Evolutionary conservation across 2,797 vertebrate genomes (phyloP).

Genomic region (Neosilurus hyrtlii): DNA sequence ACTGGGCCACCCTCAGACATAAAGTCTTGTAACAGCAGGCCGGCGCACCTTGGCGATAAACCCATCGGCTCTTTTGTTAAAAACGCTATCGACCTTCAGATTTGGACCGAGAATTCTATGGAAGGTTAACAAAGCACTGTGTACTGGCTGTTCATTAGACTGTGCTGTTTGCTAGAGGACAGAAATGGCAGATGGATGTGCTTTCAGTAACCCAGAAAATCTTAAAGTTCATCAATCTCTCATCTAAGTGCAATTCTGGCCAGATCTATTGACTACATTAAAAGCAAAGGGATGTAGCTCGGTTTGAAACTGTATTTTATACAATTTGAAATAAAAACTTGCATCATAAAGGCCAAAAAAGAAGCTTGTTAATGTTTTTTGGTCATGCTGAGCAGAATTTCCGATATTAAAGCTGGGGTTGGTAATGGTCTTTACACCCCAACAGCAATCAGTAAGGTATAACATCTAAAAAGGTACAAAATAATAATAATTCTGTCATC

Average conservation of each 20-base stretch:
- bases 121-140: constrained; percentile 29
- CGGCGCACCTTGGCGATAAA: constrained; percentile 62
- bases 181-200: not conserved
- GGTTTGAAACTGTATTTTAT: too few species aligned
- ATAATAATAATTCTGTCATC: too few species aligned
- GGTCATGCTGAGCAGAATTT: not conserved
- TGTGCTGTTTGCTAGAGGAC: constrained; percentile 1
- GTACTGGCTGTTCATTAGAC: not conserved
- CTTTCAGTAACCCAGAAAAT: constrained; percentile 1
- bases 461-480: too few species aligned
- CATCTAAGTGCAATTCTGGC: not conserved
- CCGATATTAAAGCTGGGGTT: too few species aligned
- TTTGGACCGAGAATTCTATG: constrained; percentile 22
- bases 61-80: constrained; percentile 68
- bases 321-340: not conserved
- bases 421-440: too few species aligned
- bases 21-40: constrained; percentile 34
- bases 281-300: not conserved
- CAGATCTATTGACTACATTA: not conserved
- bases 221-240: not conserved
- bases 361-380: not conserved
- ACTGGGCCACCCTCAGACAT: constrained; percentile 32
- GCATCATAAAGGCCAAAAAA: not conserved
- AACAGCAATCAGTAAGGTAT: too few species aligned
- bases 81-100: constrained; percentile 65